Conservation (phyloP, 2,888 invertebrate genomes). For the Sphinx pinastri region DNA sequence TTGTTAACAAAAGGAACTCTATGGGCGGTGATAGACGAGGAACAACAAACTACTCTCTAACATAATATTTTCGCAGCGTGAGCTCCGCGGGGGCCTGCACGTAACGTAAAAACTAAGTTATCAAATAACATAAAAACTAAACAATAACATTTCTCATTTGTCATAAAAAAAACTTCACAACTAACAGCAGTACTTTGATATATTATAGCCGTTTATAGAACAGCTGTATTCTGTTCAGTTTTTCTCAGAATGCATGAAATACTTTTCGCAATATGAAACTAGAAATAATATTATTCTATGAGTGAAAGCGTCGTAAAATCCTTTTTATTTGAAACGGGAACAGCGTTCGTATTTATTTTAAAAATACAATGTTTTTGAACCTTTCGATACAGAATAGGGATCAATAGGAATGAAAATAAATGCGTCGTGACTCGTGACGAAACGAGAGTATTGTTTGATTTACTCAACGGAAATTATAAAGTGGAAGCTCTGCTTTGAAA, state of each 20-base stretch:
- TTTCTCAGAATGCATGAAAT: neutral
- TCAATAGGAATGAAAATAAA: neutral
- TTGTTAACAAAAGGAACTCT: neutral
- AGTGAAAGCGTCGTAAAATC: neutral
- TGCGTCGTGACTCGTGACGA: slow-evolving; percentile 15
- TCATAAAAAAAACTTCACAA: neutral
- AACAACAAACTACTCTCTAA: neutral
- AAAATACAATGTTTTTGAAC: neutral
- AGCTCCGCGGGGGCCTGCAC: neutral
- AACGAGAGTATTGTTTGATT: slow-evolving; percentile 19
- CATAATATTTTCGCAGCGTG: neutral
- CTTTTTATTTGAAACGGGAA: neutral
- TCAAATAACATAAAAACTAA: slow-evolving; percentile 9
- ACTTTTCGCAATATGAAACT: neutral
- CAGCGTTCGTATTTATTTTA: neutral
- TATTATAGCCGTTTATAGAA: slow-evolving; percentile 10
- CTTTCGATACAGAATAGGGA: slow-evolving; percentile 1
- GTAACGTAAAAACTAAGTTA: neutral
- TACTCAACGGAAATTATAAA: slow-evolving; percentile 13
- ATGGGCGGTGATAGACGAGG: neutral
- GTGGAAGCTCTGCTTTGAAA: slow-evolving; percentile 7
- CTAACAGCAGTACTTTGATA: slow-evolving; percentile 4
- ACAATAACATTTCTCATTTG: slow-evolving; percentile 10
- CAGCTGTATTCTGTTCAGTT: slow-evolving; percentile 9
- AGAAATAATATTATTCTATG: neutral